Conservation (phyloP, 2,888 invertebrate species). For the Drosophila quinaria region DNA sequence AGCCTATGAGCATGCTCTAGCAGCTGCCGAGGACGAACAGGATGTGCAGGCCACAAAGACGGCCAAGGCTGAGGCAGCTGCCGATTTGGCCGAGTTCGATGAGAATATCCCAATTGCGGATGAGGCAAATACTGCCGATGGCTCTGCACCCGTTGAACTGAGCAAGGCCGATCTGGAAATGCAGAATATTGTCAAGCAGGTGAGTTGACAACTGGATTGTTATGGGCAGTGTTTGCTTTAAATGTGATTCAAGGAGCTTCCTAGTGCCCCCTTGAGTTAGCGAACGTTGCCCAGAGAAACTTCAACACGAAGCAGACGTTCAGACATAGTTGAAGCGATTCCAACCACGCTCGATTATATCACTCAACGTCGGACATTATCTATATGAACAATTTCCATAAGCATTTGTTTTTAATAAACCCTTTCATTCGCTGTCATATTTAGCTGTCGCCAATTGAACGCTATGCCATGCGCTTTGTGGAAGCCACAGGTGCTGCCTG, state of each 20-base stretch:
- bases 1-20: slow-evolving; percentile 92
- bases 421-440: background rate
- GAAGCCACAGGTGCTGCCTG: slow-evolving; percentile 93
- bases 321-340: slow-evolving; percentile 85
- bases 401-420: background rate
- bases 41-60: slow-evolving; percentile 96
- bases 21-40: slow-evolving; percentile 97
- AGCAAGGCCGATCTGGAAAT: slow-evolving; percentile 91
- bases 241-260: slow-evolving; percentile 14
- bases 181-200: slow-evolving; percentile 90
- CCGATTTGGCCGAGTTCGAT: slow-evolving; percentile 97
- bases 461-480: slow-evolving; percentile 97
- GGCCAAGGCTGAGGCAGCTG: slow-evolving; percentile 95
- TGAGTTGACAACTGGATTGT: slow-evolving; percentile 77
- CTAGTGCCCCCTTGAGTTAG: slow-evolving; percentile 34
- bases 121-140: slow-evolving; percentile 86
- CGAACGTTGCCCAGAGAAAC: slow-evolving; percentile 63
- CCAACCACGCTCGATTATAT: slow-evolving; percentile 83
- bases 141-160: slow-evolving; percentile 86
- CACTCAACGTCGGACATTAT: slow-evolving; percentile 84
- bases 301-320: slow-evolving; percentile 64
- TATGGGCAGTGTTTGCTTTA: slow-evolving; percentile 52
- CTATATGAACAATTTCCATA: background rate
- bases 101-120: slow-evolving; percentile 94
- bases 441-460: slow-evolving; percentile 96